Percentiles rank a stretch among this genome's conserved stretches.
phyloP scores from a whole-genome alignment of 1,140 invertebrate genomes.

The Drosophila serrata region DNA sequence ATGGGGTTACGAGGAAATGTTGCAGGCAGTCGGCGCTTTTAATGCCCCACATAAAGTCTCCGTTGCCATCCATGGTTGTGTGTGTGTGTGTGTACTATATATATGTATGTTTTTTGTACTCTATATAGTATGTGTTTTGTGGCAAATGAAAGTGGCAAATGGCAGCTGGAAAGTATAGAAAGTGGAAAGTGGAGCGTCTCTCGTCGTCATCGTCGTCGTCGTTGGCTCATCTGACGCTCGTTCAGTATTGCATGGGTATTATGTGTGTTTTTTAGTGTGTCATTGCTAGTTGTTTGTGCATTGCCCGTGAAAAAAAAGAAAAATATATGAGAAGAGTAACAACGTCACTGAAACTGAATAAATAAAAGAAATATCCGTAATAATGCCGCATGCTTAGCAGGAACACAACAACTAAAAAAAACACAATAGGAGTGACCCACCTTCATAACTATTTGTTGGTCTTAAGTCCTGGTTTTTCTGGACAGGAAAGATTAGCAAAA shows the following conservation, averaged over 20 bases:
- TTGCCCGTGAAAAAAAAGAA: slow-evolving; percentile 52
- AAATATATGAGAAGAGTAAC: too few species aligned
- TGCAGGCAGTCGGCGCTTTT: slow-evolving; percentile 57
- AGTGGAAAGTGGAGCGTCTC: slow-evolving; percentile 41
- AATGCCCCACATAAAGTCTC: slow-evolving; percentile 57
- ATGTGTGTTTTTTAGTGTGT: slow-evolving; percentile 34
- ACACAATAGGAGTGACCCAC: slow-evolving; percentile 10
- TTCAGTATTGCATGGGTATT: slow-evolving; percentile 11
- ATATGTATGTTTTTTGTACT: not conserved
- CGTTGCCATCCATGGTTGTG: not conserved
- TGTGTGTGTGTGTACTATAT: not conserved
- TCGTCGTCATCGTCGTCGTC: slow-evolving; percentile 10
- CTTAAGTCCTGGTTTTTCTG: slow-evolving; percentile 17
- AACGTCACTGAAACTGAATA: slow-evolving; percentile 8
- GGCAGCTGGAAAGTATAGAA: slow-evolving; percentile 13
- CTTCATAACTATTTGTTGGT: not conserved
- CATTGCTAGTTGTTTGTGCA: slow-evolving; percentile 48
- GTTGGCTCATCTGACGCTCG: slow-evolving; percentile 33
- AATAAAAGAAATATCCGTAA: slow-evolving; percentile 31
- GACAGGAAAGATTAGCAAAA: slow-evolving; percentile 21
- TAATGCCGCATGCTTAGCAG: slow-evolving; percentile 11
- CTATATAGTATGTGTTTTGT: slow-evolving; percentile 15
- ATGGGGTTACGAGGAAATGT: slow-evolving; percentile 61
- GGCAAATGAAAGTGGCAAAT: slow-evolving; percentile 37
- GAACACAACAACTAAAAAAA: not conserved